Base-by-base conservation (phyloP, 2,888 invertebrate genomes). In the Erebia aethiops region DNA sequence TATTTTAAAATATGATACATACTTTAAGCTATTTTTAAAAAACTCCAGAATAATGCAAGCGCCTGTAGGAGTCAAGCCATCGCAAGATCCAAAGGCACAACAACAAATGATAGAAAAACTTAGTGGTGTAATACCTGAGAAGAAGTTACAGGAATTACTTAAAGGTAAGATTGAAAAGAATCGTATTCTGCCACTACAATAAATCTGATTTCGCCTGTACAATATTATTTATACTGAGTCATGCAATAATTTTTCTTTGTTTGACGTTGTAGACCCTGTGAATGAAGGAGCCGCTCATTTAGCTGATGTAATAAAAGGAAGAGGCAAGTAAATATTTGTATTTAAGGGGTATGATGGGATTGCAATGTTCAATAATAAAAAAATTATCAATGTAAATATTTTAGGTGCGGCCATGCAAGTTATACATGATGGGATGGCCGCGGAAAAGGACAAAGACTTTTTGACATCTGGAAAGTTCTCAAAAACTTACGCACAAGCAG, bases 221-320 rank as follows among this genome's bases (percentile, higher is more conserved):
- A 21, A 21, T 56, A 21, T 13, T 56, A 21, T 8, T 57, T 57
- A 13, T 26, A 54, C 18, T 10, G 18, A 52, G 8, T 52, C 7
- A n/a, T 14, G 8, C 51, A 52, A 9, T 9, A 1, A 52, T 51
- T 57, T 13, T 56, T 5, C 7, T 57, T 21, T 66, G 2, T 16
- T 54, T 35, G 35, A 67, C 35, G 21, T 72, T 78, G 26, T 77
- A 90, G 90, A 79, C 14, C 69, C 87, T 1, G 78, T 82, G 3
- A 67, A 78, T 1, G 89, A 87, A 77, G 87, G 86, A 8, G 82
- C 88, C 14, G 83, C 86, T 1, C 75, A 88, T 76, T 75, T 90
- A 54, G 71, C 87, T 10, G 82, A 89, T 71, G 46, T 81, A 1
- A 75, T 88, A 10, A 80, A 84, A 80, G 87, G 83, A 69, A 82